phyloP scores from a whole-genome alignment of 92 coral and sea anemone genomes.

The Scolanthus callimorphus region DNA sequence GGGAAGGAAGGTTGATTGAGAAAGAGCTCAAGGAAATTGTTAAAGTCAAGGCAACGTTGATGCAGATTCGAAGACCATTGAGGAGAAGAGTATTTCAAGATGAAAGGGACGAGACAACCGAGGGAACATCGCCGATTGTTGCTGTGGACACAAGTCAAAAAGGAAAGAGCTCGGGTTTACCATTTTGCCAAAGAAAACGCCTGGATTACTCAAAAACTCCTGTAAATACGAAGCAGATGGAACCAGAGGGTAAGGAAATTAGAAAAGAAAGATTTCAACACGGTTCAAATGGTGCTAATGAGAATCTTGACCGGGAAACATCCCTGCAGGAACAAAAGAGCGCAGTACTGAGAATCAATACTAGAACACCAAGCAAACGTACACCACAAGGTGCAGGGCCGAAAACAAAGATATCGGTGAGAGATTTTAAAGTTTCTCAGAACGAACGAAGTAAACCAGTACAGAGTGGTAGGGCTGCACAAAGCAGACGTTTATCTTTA shows the following conservation, averaged over 20 bases:
- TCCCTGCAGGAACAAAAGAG: not conserved
- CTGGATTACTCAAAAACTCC: too few species aligned
- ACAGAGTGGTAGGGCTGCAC: not conserved
- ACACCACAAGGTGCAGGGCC: not conserved
- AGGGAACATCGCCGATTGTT: not conserved
- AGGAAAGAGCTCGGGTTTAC: too few species aligned
- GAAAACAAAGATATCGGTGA: not conserved
- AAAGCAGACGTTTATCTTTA: too few species aligned
- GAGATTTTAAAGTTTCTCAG: not conserved
- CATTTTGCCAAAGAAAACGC: too few species aligned
- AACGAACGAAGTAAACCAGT: not conserved
- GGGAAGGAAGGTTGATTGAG: constrained; percentile 68
- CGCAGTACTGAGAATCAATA: not conserved
- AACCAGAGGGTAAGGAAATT: not conserved
- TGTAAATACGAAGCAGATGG: not conserved
- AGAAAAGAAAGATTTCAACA: too few species aligned
- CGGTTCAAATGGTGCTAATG: not conserved
- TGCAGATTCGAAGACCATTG: constrained; percentile 57
- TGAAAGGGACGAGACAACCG: not conserved
- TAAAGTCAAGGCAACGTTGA: constrained; percentile 67
- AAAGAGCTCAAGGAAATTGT: constrained; percentile 79
- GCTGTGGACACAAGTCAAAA: not conserved
- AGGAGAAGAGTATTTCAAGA: constrained; percentile 13
- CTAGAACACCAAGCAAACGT: not conserved
- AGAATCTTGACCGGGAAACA: not conserved